Evolutionary conservation across 2,113 vertebrate species (phyloP), one percentile per base, ranked within the genome.

Genomic region (Takifugu flavidus): DNA sequence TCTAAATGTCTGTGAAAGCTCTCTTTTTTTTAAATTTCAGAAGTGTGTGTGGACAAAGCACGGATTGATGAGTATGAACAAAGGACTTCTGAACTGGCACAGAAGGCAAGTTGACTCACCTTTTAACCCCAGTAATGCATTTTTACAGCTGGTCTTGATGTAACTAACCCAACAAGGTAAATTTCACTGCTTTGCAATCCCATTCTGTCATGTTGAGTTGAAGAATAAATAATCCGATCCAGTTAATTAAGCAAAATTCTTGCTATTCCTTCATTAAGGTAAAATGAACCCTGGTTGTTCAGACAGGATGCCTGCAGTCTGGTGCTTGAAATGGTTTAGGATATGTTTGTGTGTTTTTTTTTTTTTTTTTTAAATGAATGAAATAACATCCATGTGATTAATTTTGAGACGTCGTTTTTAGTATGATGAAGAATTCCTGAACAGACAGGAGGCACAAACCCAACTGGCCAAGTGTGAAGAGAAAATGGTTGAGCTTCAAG

Each of bases 371-470:
- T 63, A 49, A 45, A 58, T 53, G 56, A 42, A 20, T 65, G 42
- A 6, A 43, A 43, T 43, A 43, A 43, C 6, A 8, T 43, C 42
- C 42, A 43, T n/a, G n/a, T n/a, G n/a, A n/a, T 7, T 47, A n/a
- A 65, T 63, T 49, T 59, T 3, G 8, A 5, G 26, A 43, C 65
- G 65, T 72, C 47, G 54, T 3, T 55, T 90, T 25, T 74, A 99
- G 97, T 93, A 94, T 87, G 96, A 99, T 77, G 94, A 96, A 79
- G 95, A 99, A 86, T 94, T 95, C 85, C 74, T 95, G 25, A 88
- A 85, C 82, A 92, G 95, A 77, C 97, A 99, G 79, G 94, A 99
- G 84, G 92, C 93, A 25, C 90, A 96, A 75, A 90, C 92, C 55
- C 89, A 95, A 59, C 80, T 95, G 75, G 89, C 92, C 59, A 95